These are phyloP conservation scores for Zosterops pallidus DNA, from an alignment of 2,113 vertebrate species.

Conservation along the genomic window DNA sequence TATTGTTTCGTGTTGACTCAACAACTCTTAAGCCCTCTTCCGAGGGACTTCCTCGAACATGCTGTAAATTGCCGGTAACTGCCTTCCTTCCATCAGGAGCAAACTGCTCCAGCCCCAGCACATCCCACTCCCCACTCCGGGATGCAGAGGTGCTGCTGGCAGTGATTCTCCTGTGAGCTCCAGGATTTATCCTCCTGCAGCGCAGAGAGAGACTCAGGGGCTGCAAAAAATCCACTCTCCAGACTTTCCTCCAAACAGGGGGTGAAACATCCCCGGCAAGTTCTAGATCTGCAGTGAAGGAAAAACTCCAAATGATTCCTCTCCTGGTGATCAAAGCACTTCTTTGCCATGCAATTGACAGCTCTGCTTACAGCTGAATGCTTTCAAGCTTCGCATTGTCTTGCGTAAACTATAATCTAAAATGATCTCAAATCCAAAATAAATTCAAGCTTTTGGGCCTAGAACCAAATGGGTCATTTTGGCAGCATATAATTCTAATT, in stretches of 20 bases:
- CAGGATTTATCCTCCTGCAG: background rate
- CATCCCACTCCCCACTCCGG: rapidly evolving
- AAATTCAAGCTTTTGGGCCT: background rate
- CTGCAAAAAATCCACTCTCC: background rate
- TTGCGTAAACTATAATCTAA: conserved; percentile 41
- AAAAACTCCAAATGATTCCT: conserved; percentile 11
- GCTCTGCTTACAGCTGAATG: conserved; percentile 42
- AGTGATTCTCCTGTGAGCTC: background rate
- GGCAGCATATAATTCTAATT: background rate
- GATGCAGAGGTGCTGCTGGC: background rate
- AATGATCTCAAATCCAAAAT: background rate
- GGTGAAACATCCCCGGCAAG: background rate
- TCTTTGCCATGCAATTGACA: conserved; percentile 28
- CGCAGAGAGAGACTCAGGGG: background rate
- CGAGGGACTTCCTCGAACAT: background rate
- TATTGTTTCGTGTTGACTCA: conserved; percentile 60
- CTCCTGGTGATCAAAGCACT: background rate
- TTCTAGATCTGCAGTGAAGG: background rate
- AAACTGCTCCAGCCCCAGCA: background rate
- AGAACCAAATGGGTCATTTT: background rate
- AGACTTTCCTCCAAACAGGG: background rate
- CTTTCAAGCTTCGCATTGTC: conserved; percentile 38
- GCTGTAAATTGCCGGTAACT: conserved; percentile 49
- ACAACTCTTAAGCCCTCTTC: conserved; percentile 54
- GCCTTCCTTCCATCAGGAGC: conserved; percentile 17